Conservation (phyloP, 2,113 vertebrate genomes). For the Noturus placidus region DNA sequence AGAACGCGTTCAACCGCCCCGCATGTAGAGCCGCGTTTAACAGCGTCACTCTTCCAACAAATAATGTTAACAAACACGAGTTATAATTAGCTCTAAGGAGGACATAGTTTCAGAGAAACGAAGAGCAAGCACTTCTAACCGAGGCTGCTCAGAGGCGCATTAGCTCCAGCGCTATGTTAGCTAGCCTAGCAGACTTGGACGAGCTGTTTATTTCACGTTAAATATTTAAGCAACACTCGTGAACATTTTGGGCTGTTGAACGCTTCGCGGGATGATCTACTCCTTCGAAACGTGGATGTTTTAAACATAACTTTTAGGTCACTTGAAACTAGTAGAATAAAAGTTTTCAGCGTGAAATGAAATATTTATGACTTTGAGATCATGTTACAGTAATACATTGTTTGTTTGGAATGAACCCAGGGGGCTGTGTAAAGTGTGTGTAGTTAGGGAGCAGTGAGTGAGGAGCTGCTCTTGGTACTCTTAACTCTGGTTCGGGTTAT, state of each 20-base stretch:
- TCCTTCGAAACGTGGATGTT: not conserved
- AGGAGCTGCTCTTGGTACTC: constrained; percentile 30
- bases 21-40: not conserved
- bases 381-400: constrained; percentile 35
- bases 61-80: too few species aligned
- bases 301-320: not conserved
- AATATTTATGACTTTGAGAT: not conserved
- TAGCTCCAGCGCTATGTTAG: constrained; percentile 15
- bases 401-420: constrained; percentile 38
- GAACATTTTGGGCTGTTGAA: not conserved
- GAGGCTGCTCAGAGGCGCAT: constrained; percentile 36
- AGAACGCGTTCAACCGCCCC: not conserved
- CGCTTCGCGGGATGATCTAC: not conserved
- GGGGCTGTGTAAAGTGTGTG: constrained; percentile 39
- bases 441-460: constrained; percentile 32
- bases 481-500: not conserved
- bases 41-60: not conserved
- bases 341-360: not conserved
- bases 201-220: not conserved
- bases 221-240: not conserved
- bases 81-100: not conserved
- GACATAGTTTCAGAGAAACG: not conserved
- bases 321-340: not conserved
- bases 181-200: not conserved
- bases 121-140: not conserved